Percentiles rank a stretch among this genome's conserved stretches.
These are phyloP conservation scores for Drosophila eohydei DNA, from an alignment of 2,888 invertebrate genomes.

Conservation along the genomic window DNA sequence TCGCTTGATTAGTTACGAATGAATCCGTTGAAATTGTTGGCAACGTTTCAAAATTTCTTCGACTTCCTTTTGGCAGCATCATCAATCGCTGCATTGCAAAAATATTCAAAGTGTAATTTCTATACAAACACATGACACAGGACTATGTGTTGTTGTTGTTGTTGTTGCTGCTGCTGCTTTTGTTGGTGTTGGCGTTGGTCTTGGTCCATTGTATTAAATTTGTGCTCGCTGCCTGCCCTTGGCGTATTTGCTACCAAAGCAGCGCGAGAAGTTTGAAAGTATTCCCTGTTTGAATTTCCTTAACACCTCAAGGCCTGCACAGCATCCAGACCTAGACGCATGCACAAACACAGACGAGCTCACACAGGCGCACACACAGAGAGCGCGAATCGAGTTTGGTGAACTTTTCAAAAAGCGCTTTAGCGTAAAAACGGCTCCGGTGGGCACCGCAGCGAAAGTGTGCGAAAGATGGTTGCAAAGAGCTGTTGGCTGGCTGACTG, in stretches of 20 bases:
- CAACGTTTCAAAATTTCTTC: conserved; percentile 1
- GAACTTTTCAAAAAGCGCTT: conserved; percentile 73
- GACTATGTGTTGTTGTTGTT: conserved; percentile 8
- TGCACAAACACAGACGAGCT: conserved; percentile 2
- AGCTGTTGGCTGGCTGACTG: conserved; percentile 5
- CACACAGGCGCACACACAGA: conserved; percentile 3
- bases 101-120: conserved; percentile 27
- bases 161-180: conserved; percentile 16
- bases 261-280: conserved; percentile 53
- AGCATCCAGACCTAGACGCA: conserved; percentile 18
- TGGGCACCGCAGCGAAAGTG: conserved; percentile 50
- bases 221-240: conserved; percentile 39
- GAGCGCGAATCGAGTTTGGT: conserved; percentile 43
- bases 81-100: conserved; percentile 44
- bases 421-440: conserved; percentile 69
- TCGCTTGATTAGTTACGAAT: conserved; percentile 66
- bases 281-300: conserved; percentile 56
- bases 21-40: conserved; percentile 37
- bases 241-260: conserved; percentile 57
- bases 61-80: conserved; percentile 30
- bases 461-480: conserved; percentile 18
- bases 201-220: conserved; percentile 41
- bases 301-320: conserved; percentile 37
- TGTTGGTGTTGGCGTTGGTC: conserved; percentile 6
- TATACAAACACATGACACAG: conserved; percentile 10